These are phyloP conservation scores for Gymnoscelis rufifasciata DNA, from an alignment of 2,888 invertebrate genomes.

Conservation along the genomic window DNA sequence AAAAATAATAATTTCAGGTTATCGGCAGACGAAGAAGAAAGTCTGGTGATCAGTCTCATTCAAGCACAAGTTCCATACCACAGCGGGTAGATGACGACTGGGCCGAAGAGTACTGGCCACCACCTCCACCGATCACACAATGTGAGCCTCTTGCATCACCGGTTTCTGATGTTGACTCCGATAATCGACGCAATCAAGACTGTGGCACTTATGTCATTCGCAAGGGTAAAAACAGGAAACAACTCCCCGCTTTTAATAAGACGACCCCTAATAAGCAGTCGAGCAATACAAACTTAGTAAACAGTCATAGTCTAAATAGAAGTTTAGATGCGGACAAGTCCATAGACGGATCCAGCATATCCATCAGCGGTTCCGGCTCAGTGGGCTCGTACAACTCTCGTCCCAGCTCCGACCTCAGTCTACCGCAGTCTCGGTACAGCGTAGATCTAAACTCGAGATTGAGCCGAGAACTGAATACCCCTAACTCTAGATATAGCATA, in stretches of 20 bases:
- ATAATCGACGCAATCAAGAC: slow-evolving; percentile 56
- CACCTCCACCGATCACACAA: slow-evolving; percentile 82
- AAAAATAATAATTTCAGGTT: slow-evolving; percentile 60
- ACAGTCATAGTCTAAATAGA: slow-evolving; percentile 69
- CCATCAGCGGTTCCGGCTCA: slow-evolving; percentile 73
- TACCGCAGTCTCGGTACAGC: slow-evolving; percentile 80
- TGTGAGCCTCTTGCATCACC: slow-evolving; percentile 84
- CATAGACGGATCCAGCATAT: slow-evolving; percentile 72
- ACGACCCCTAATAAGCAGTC: slow-evolving; percentile 69
- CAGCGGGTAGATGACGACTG: slow-evolving; percentile 81
- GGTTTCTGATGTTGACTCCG: slow-evolving; percentile 79
- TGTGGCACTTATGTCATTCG: slow-evolving; percentile 90
- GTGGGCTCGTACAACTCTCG: slow-evolving; percentile 81
- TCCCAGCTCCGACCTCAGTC: slow-evolving; percentile 81
- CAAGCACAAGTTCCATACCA: slow-evolving; percentile 86
- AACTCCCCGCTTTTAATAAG: slow-evolving; percentile 79
- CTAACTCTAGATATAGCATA: slow-evolving; percentile 83
- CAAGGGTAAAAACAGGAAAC: slow-evolving; percentile 84
- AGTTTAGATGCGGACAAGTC: slow-evolving; percentile 70
- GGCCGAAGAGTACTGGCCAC: slow-evolving; percentile 84
- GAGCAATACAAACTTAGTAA: slow-evolving; percentile 55
- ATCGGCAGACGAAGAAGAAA: slow-evolving; percentile 77
- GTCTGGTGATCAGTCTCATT: slow-evolving; percentile 79
- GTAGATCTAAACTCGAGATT: slow-evolving; percentile 76
- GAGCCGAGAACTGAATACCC: slow-evolving; percentile 80